Evolutionary conservation across 2,797 vertebrate genomes (phyloP).

Genomic region (Coregonus sp.): DNA sequence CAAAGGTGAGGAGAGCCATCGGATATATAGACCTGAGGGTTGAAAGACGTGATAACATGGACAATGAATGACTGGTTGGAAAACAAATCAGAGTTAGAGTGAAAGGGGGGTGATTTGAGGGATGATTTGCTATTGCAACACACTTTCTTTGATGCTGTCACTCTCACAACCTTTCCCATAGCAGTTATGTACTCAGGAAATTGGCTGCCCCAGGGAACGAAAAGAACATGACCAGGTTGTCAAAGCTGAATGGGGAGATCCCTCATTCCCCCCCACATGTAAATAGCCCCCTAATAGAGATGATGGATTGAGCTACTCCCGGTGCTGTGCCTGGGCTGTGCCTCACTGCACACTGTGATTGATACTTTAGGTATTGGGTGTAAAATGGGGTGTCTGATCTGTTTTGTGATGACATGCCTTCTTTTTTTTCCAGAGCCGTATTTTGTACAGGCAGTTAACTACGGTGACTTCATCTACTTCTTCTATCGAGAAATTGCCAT

Average conservation of each 20-base stretch:
- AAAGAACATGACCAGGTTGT: slow-evolving; percentile 57
- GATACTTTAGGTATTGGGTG: slow-evolving; percentile 36
- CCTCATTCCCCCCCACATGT: slow-evolving; percentile 44
- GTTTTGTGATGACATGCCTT: neutral
- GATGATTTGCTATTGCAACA: no score
- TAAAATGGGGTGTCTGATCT: no score
- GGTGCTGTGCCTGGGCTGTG: slow-evolving; percentile 24
- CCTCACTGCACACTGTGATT: slow-evolving; percentile 61
- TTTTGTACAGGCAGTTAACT: slow-evolving; percentile 95
- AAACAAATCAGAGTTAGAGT: slow-evolving; percentile 42
- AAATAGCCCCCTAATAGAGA: slow-evolving; percentile 61
- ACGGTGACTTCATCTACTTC: slow-evolving; percentile 96
- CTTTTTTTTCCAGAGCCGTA: slow-evolving; percentile 84
- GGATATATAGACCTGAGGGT: slow-evolving; percentile 8
- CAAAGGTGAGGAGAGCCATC: slow-evolving; percentile 85
- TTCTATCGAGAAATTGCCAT: slow-evolving; percentile 99
- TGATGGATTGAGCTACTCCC: slow-evolving; percentile 58
- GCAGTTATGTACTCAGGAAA: slow-evolving; percentile 58
- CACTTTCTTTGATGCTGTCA: slow-evolving; percentile 27
- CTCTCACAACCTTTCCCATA: slow-evolving; percentile 50
- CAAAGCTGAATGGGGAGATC: slow-evolving; percentile 61
- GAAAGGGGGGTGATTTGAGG: no score
- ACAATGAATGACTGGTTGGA: slow-evolving; percentile 39
- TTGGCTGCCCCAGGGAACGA: slow-evolving; percentile 54
- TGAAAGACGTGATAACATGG: slow-evolving; percentile 37